These are phyloP conservation scores for Xiphophorus birchmanni DNA, from an alignment of 2,797 vertebrate genomes.

Conservation along the genomic window DNA sequence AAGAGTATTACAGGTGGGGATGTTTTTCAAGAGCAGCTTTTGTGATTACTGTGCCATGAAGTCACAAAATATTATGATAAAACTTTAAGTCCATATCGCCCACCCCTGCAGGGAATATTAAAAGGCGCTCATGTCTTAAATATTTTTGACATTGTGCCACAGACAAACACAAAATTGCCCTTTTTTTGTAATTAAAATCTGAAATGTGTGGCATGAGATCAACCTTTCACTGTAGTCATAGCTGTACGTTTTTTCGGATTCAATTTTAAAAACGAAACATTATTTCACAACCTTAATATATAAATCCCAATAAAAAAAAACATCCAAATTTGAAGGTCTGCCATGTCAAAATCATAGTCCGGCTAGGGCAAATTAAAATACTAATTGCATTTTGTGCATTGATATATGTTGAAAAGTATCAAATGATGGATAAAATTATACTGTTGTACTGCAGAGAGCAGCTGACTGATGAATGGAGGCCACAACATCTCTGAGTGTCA, in stretches of 20 bases:
- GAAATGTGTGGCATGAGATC: not conserved
- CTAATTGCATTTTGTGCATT: too few species aligned
- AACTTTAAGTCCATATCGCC: too few species aligned
- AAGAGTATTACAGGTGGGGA: too few species aligned
- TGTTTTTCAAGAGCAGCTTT: too few species aligned
- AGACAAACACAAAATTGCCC: not conserved
- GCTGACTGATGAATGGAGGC: conserved; percentile 77
- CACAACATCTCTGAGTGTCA: conserved; percentile 66
- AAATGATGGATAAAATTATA: conserved; percentile 78
- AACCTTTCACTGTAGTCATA: not conserved
- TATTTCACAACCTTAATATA: too few species aligned
- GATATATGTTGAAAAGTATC: conserved; percentile 16
- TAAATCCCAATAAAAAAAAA: too few species aligned
- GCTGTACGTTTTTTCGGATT: not conserved
- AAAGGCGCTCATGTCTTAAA: not conserved
- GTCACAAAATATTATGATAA: too few species aligned
- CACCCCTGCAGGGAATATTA: too few species aligned
- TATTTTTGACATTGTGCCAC: not conserved
- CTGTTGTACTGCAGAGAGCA: conserved; percentile 73
- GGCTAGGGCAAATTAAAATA: too few species aligned
- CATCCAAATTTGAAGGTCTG: not conserved
- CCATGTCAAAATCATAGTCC: not conserved
- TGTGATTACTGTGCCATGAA: too few species aligned
- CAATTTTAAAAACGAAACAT: too few species aligned
- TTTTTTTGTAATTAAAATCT: not conserved